Evolutionary conservation across 2,113 vertebrate species (phyloP), one percentile per base, ranked within the genome.

Genomic region (Rafetus swinhoei): DNA sequence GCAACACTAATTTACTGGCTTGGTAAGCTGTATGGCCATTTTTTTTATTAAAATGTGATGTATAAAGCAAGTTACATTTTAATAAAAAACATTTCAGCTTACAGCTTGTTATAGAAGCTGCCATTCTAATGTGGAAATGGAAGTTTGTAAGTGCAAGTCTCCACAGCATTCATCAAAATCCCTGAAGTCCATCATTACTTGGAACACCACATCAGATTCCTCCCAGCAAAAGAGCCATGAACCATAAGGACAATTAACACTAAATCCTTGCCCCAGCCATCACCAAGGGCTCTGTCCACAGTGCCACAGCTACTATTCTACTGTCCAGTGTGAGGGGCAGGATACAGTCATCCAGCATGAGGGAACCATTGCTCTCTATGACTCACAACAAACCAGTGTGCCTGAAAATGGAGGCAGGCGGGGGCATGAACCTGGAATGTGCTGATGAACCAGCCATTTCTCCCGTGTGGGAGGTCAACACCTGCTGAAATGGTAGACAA

Each of bases 41-140:
- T 82, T 92, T 69, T 82, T 79, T 69, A 84, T 92, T 81, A 76
- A 94, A 53, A 25, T 62, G 55, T 0, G 1, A 5, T 93, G 79
- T 84, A 83, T 60, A 88, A 93, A 96, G 3, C 24, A 69, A n/a
- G 21, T 56, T 87, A 90, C 92, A 79, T 81, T 77, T 93, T 72
- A 94, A 96, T 94, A 91, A 84, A 93, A 94, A 94, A 29, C 77
- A 59, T 88, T 86, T 90, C 77, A 89, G 55, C 57, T 92, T 89
- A 79, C 0, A 80, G 84, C 88, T 92, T 89, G 90, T 79, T 81
- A 95, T 85, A 54, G 18, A 80, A 35, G 53, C 39, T 92, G 81
- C 59, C 60, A 65, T 85, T 93, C 81, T 84, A 7, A 25, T 11
- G 0, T 76, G 81, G 79, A 25, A 94, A 54, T 25, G 80, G 59